These are phyloP conservation scores for Ceyx cyanopectus DNA, from an alignment of 2,113 vertebrate species.

Conservation along the genomic window DNA sequence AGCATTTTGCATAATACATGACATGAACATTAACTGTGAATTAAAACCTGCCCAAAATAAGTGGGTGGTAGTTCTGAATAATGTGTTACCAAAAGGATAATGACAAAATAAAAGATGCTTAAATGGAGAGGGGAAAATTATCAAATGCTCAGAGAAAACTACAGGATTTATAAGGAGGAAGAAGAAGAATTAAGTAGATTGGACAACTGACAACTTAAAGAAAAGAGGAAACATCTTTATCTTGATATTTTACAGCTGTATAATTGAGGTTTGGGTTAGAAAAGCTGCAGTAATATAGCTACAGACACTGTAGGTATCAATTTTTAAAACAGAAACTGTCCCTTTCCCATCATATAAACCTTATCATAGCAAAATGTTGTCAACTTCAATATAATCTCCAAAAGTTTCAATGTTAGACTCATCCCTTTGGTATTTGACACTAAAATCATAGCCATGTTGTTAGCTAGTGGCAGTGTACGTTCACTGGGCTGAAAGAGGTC, in stretches of 20 bases:
- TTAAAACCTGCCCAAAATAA: not conserved
- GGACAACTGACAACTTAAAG: not conserved
- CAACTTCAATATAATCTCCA: not conserved
- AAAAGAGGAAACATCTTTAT: not conserved
- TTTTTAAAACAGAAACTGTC: not conserved
- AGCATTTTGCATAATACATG: not conserved
- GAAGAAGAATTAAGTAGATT: not conserved
- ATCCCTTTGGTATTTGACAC: slow-evolving; percentile 21
- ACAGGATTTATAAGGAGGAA: not conserved
- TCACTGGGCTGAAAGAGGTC: not conserved
- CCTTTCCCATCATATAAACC: not conserved
- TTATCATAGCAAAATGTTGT: slow-evolving; percentile 4
- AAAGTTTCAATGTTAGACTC: slow-evolving; percentile 5
- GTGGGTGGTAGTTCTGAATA: not conserved
- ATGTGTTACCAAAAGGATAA: not conserved
- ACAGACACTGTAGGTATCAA: not conserved
- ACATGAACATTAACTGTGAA: not conserved
- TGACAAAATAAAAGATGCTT: not conserved
- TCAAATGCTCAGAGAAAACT: not conserved
- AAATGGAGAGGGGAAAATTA: not conserved
- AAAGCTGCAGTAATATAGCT: not conserved
- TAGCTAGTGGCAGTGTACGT: not conserved
- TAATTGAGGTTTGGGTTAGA: not conserved
- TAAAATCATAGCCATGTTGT: not conserved
- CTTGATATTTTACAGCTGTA: not conserved